These are phyloP conservation scores for Empidonax alnorum DNA, from an alignment of 2,113 vertebrate genomes.

Conservation along the genomic window DNA sequence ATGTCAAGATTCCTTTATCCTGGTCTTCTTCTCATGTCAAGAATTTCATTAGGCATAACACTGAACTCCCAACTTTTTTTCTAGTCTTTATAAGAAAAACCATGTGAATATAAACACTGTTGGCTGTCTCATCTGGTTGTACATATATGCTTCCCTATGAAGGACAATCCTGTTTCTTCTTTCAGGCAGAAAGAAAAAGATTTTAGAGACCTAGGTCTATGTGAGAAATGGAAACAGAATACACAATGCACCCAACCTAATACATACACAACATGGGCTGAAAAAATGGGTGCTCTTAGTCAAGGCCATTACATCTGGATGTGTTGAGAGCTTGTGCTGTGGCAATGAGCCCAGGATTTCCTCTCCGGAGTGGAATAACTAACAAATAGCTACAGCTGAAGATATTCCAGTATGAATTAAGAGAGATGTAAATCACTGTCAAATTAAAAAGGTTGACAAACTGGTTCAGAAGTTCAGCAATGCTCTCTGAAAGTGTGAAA, in stretches of 20 bases:
- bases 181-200: neutral
- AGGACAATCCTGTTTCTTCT: neutral
- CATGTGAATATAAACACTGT: neutral
- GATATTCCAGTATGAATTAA: conserved; percentile 17
- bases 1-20: neutral
- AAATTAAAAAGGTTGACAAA: conserved; percentile 52
- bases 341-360: neutral
- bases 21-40: neutral
- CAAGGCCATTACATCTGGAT: neutral
- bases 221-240: neutral
- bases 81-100: neutral
- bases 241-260: neutral
- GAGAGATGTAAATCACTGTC: conserved; percentile 57
- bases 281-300: neutral
- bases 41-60: neutral
- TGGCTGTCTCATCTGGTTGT: neutral
- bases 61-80: neutral
- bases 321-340: neutral
- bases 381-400: conserved; percentile 17
- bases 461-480: conserved; percentile 50
- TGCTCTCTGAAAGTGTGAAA: conserved; percentile 27
- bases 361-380: neutral
- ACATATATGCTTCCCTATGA: neutral
- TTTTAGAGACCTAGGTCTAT: neutral
- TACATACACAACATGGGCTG: neutral